A percentile compares a stretch with the other conserved stretches of the same genome.
Conservation (phyloP, 2,797 vertebrate species). For the Esox masquinongy region DNA sequence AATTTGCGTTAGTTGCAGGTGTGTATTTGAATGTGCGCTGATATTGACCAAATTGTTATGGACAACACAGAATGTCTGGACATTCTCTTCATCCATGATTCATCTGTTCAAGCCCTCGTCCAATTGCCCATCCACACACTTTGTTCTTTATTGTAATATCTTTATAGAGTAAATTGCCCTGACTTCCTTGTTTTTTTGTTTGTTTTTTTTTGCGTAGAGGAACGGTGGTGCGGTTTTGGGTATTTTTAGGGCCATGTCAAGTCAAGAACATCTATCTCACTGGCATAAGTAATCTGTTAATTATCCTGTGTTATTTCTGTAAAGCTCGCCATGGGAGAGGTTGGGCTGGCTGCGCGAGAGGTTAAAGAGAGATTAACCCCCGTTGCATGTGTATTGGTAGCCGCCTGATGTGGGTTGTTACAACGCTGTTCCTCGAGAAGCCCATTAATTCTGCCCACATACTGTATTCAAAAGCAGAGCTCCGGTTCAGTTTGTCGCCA, state of each 20-base stretch:
- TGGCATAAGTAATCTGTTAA: constrained; percentile 33
- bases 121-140: not conserved
- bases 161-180: not conserved
- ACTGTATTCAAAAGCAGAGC: not conserved
- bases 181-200: too few relatives aligned
- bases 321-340: constrained; percentile 8
- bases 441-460: constrained; percentile 3
- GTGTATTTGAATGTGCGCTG: not conserved
- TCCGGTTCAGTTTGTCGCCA: not conserved
- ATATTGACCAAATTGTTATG: not conserved
- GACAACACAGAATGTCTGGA: not conserved
- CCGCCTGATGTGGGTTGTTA: not conserved
- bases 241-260: not conserved
- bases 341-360: not conserved
- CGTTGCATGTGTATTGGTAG: not conserved
- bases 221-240: not conserved
- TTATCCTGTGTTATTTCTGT: constrained; percentile 40
- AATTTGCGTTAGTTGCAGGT: not conserved
- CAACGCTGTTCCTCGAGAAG: not conserved
- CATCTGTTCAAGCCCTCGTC: not conserved
- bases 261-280: constrained; percentile 14
- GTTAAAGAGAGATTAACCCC: constrained; percentile 26
- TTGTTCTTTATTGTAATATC: too few relatives aligned
- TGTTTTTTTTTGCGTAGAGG: not conserved
- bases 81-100: not conserved